Base-by-base conservation (phyloP, 2,888 invertebrate species). In the Eupithecia exiguata region DNA sequence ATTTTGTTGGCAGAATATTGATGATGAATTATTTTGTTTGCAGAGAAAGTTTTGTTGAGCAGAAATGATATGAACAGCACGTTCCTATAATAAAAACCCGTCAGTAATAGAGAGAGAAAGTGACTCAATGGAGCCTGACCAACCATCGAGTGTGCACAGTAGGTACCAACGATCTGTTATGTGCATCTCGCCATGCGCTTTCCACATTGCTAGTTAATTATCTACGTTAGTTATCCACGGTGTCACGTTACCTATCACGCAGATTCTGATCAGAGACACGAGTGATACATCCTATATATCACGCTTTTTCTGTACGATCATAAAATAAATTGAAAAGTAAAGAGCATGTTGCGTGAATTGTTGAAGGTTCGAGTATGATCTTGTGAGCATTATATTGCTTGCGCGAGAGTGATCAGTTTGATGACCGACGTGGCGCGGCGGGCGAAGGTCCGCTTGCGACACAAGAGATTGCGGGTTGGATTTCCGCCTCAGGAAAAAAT, bases 161-260 rank as follows among this genome's bases (percentile, higher is more conserved):
- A n/a, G n/a, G n/a, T 38, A n/a, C 65, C 21, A n/a, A 65, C 7
- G 65, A 36, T 65, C n/a, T 5, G 38, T 21, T 38, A n/a, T 35
- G n/a, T 38, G 36, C 65, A 65, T 38, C 65, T 65, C 36, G n/a
- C n/a, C 65, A 36, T 66, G 66, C 66, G 66, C 66, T 65, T 65
- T 65, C 65, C 65, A 65, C 65, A 62, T 62, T 62, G 65, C 21
- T n/a, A 9, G 12, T 65, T 21, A 38, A 65, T 62, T 65, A 38
- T 21, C n/a, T 38, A 12, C 65, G 38, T 61, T 61, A 30, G 38
- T 61, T 61, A 61, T 30, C 30, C 16, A 18, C 61, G 30, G 35
- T 30, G 62, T 30, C 21, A 61, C 12, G 53, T 53, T 21, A 53
- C 53, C 2, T 30, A 61, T 61, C 61, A 61, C 61, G 61, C 61